Evolutionary conservation across 1,140 invertebrate species (phyloP), one percentile per base, ranked within the genome.

Genomic region (Pseudoatta argentina): DNA sequence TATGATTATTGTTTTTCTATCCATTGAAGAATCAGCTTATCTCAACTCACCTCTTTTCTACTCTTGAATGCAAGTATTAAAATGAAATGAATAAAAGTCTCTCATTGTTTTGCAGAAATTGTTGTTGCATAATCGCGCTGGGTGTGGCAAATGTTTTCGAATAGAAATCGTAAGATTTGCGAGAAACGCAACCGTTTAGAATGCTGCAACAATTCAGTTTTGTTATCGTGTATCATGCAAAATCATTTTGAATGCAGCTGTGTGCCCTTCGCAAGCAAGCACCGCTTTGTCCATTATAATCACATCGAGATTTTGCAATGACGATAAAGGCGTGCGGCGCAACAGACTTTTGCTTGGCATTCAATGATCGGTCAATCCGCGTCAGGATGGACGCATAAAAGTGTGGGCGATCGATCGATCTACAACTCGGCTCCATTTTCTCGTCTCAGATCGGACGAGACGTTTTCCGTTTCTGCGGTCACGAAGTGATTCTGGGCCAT

Each of bases 401-500:
- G 69, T 78, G 63, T 83, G 81, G 61, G 85, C 85, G 91, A 91
- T 86, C 87, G 12, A 75, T 87, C 86, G 91, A 90, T 87, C 86
- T n/a, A 66, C 76, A 44, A 75, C 63, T 73, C 87, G 87, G 87
- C 85, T 85, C 86, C 85, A 89, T 92, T 88, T 81, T 82, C 85
- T 88, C 86, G 85, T 88, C 75, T 88, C 67, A 88, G 89, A 89
- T 91, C 92, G 89, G 91, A 91, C 92, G 90, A 91, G 93, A 93
- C 89, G 93, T 94, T 94, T 94, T 92, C 91, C 91, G 92, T 92
- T 94, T 95, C 93, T 94, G 92, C 91, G 93, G 93, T 95, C 94
- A 95, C 94, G 93, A 94, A 90, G 88, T 90, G 87, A 93, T 92
- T 93, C 89, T 87, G 79, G 75, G 66, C 91, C 92, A 94, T 94